phyloP scores from a whole-genome alignment of 2,113 vertebrate genomes.

The Melanerpes formicivorus region DNA sequence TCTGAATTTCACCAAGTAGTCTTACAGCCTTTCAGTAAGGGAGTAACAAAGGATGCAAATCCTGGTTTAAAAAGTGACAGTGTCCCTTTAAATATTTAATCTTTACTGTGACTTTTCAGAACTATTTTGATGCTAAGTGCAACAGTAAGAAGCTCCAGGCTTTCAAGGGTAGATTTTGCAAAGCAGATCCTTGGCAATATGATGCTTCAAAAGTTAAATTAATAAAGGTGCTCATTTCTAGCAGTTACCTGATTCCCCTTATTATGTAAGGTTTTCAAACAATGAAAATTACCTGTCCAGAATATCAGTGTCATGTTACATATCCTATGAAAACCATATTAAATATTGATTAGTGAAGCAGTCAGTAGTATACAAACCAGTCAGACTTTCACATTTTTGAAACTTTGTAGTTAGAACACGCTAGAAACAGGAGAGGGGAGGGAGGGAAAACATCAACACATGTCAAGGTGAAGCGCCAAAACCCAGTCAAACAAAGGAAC shows the following conservation, averaged over 20 bases:
- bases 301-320: slow-evolving; percentile 78
- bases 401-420: slow-evolving; percentile 24
- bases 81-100: slow-evolving; percentile 56
- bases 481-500: background rate
- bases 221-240: slow-evolving; percentile 69
- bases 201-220: background rate
- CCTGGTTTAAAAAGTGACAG: background rate
- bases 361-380: slow-evolving; percentile 53
- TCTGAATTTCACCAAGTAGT: background rate
- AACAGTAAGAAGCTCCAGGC: background rate
- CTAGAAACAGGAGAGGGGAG: background rate
- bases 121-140: background rate
- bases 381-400: slow-evolving; percentile 55
- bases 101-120: background rate
- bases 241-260: slow-evolving; percentile 67
- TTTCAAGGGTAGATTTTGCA: background rate
- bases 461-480: background rate
- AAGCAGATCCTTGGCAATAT: slow-evolving; percentile 62
- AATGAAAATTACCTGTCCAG: slow-evolving; percentile 75
- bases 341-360: slow-evolving; percentile 74
- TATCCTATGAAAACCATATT: slow-evolving; percentile 77
- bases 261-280: slow-evolving; percentile 68
- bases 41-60: background rate
- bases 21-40: background rate
- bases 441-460: background rate